Conservation (phyloP, 1,140 invertebrate species). For the Tyrophagus putrescentiae region DNA sequence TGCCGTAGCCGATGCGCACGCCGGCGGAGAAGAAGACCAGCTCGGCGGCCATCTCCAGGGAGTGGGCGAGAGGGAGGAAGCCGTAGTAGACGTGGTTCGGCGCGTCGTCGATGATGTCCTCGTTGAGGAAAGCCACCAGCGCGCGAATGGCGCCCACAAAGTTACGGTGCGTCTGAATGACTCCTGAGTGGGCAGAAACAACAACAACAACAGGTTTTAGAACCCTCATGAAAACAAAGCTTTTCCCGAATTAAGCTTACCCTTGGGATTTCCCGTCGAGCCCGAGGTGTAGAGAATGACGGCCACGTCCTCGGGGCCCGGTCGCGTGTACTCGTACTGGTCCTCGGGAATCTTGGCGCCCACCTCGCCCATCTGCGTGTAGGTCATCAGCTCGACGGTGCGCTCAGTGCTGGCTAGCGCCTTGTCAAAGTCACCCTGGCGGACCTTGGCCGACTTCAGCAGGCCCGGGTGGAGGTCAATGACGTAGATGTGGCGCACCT, state of each 20-base stretch:
- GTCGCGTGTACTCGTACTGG: slow-evolving; percentile 29
- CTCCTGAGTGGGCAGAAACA: slow-evolving; percentile 18
- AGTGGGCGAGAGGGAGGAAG: slow-evolving; percentile 31
- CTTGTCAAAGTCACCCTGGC: background rate
- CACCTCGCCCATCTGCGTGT: slow-evolving; percentile 41
- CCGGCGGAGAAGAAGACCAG: slow-evolving; percentile 14
- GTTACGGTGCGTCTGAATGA: slow-evolving; percentile 26
- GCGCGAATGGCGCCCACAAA: slow-evolving; percentile 19
- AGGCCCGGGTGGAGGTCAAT: slow-evolving; percentile 14
- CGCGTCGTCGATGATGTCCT: slow-evolving; percentile 10
- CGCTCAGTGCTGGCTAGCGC: slow-evolving; percentile 31
- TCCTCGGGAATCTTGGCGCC: slow-evolving; percentile 36
- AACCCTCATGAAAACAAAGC: background rate
- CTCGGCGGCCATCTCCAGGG: slow-evolving; percentile 27
- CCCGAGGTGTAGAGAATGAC: slow-evolving; percentile 95
- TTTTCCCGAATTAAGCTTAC: background rate
- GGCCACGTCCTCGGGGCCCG: slow-evolving; percentile 47
- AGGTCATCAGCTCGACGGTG: slow-evolving; percentile 49
- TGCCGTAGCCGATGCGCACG: slow-evolving; percentile 29
- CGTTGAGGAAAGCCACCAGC: background rate
- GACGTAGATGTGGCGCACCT: slow-evolving; percentile 18
- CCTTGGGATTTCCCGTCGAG: slow-evolving; percentile 65
- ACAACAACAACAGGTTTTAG: background rate
- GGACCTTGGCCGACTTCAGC: background rate
- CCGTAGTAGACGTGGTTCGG: slow-evolving; percentile 26